Base-by-base conservation (phyloP, 2,113 vertebrate species). In the Nanorana parkeri region DNA sequence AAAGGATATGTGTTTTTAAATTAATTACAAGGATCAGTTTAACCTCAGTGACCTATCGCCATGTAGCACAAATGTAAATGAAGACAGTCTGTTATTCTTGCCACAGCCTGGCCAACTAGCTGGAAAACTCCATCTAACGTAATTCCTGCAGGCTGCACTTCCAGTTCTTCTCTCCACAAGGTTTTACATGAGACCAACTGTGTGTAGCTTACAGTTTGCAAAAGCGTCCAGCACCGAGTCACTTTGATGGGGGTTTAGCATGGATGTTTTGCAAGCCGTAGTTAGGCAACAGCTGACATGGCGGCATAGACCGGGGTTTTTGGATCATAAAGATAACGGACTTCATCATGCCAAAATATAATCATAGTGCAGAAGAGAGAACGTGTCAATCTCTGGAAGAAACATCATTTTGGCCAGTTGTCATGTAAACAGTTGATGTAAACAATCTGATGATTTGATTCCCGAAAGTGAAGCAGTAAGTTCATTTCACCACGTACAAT, bases 341-440 rank as follows among this genome's bases (percentile, higher is more conserved):
- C 41, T 47, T 47, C 41, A 13, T 11, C 8, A 19, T 29, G 51
- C 71, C 71, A 74, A 32, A 72, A 32, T 36, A 17, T 74, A 17
- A 74, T 74, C 54, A 58, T 56, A 55, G 5, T 58, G 47, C 68
- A 71, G 23, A 17, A 32, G 51, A 56, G 68, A 41, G 32, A 76
- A 24, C 51, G 56, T 24, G 32, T 76, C 71, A 74, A 28, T n/a
- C 36, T 60, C 32, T 29, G 28, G 54, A 28, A 24, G 54, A 60
- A 36, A 60, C 41, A 56, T 54, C 51, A 36, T 56, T 67, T 68
- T 54, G 52, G 63, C 47, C 51, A 68, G 66, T 66, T 60, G 66
- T 69, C 41, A 23, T 56, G 66, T 68, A 68, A 68, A 79, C 64
- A 55, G 32, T 63, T 61, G 73, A 76, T 56, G 66, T 68, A 68